A percentile compares a stretch with the other conserved stretches of the same genome.
Conservation (phyloP, 2,113 vertebrate species). For the Thinocorus orbignyianus region DNA sequence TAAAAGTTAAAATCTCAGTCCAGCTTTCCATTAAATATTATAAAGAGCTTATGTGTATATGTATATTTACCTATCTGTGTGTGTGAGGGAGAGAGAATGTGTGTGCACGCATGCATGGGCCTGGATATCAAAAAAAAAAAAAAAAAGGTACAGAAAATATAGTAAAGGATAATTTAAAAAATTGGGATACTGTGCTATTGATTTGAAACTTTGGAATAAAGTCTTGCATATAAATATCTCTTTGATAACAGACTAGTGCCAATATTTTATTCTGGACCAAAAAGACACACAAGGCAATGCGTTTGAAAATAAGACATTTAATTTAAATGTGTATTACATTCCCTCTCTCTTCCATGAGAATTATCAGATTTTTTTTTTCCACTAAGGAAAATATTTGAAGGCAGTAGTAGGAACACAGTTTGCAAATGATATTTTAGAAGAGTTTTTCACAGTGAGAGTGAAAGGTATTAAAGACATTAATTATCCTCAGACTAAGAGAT, state of each 20-base stretch:
- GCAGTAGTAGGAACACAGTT: background rate
- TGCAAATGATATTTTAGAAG: background rate
- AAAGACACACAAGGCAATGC: background rate
- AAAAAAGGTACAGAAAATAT: background rate
- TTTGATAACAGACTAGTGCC: background rate
- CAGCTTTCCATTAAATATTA: background rate
- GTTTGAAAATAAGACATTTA: background rate
- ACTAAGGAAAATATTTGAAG: background rate
- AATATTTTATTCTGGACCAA: background rate
- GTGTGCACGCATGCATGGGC: accelerated
- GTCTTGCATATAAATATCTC: background rate
- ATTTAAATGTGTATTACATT: background rate
- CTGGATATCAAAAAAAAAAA: background rate
- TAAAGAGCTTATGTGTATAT: background rate
- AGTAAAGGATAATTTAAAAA: background rate
- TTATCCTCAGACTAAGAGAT: background rate
- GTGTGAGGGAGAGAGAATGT: background rate
- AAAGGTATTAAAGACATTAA: background rate
- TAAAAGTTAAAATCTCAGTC: background rate
- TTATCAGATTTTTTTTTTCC: background rate
- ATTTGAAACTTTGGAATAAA: background rate
- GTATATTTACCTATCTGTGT: background rate
- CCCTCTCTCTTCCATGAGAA: background rate
- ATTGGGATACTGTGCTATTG: background rate
- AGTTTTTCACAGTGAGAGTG: background rate